These are phyloP conservation scores for Smittia sp. DNA, from an alignment of 2,888 invertebrate genomes.

Conservation along the genomic window DNA sequence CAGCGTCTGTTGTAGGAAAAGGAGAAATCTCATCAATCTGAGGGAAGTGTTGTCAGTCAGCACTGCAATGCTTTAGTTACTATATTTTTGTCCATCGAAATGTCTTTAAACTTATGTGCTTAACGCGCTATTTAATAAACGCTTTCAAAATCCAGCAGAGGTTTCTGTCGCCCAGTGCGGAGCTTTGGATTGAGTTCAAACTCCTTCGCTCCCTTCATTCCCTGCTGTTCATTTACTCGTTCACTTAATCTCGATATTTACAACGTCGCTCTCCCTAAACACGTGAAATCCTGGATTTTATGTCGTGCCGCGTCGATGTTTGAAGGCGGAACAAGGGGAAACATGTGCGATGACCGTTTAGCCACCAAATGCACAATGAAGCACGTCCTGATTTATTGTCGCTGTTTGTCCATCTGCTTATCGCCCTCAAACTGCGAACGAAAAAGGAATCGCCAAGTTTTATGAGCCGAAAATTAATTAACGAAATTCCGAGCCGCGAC, in stretches of 20 bases:
- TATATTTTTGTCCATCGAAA: constrained; percentile 8
- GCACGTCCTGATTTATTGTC: constrained; percentile 20
- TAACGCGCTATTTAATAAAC: background rate
- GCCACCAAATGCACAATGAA: constrained; percentile 9
- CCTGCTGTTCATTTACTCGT: background rate
- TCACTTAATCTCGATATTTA: background rate
- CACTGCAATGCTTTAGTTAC: too few species aligned
- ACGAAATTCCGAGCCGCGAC: background rate
- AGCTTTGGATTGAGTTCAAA: background rate
- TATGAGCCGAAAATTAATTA: constrained; percentile 1
- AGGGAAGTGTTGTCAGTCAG: too few species aligned
- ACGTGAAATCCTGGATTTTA: background rate
- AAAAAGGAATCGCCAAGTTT: background rate
- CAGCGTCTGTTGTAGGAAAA: too few species aligned
- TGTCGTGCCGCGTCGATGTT: background rate
- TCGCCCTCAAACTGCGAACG: background rate
- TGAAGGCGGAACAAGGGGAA: background rate
- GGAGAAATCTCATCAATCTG: too few species aligned
- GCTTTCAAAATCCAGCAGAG: background rate
- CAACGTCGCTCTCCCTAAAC: background rate
- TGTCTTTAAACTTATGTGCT: constrained; percentile 2
- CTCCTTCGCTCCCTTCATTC: background rate
- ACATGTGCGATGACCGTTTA: constrained; percentile 19
- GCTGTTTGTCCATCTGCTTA: constrained; percentile 16
- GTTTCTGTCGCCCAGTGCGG: background rate